These are phyloP conservation scores for Clarias laeviceps DNA, from an alignment of 2,797 vertebrate genomes.

Conservation along the genomic window DNA sequence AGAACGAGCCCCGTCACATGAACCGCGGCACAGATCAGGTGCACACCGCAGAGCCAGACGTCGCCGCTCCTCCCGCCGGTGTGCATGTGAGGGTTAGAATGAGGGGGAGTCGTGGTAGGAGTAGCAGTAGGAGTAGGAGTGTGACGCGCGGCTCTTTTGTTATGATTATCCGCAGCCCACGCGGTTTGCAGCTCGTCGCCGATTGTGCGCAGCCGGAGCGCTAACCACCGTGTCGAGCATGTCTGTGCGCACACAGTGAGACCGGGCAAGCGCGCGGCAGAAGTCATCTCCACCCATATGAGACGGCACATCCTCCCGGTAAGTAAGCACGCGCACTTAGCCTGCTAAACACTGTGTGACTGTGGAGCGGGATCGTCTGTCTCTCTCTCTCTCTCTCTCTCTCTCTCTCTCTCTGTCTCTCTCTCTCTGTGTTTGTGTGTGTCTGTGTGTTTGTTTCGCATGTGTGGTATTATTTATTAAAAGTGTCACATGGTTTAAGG, in stretches of 20 bases:
- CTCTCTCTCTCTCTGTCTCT: background rate
- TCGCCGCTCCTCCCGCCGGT: background rate
- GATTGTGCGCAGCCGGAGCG: slow-evolving; percentile 84
- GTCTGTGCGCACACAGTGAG: slow-evolving; percentile 69
- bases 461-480: slow-evolving; percentile 87
- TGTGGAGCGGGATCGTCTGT: background rate
- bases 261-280: slow-evolving; percentile 76
- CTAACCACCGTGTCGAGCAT: slow-evolving; percentile 75
- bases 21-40: slow-evolving; percentile 75
- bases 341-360: background rate
- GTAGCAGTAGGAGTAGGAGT: too few relatives aligned
- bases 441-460: slow-evolving; percentile 65
- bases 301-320: slow-evolving; percentile 80
- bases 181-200: slow-evolving; percentile 88
- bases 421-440: background rate
- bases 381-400: background rate
- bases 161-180: slow-evolving; percentile 54
- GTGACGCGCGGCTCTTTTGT: slow-evolving; percentile 22
- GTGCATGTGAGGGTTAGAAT: too few relatives aligned
- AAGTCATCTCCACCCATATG: slow-evolving; percentile 77
- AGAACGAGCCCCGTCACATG: slow-evolving; percentile 84
- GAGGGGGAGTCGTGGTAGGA: too few relatives aligned
- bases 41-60: slow-evolving; percentile 61
- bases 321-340: background rate
- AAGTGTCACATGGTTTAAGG: slow-evolving; percentile 87